Evolutionary conservation across 37 sponge, comb jelly and placozoan genomes (phyloP).

Genomic region (Diacarnus erythraeanus): DNA sequence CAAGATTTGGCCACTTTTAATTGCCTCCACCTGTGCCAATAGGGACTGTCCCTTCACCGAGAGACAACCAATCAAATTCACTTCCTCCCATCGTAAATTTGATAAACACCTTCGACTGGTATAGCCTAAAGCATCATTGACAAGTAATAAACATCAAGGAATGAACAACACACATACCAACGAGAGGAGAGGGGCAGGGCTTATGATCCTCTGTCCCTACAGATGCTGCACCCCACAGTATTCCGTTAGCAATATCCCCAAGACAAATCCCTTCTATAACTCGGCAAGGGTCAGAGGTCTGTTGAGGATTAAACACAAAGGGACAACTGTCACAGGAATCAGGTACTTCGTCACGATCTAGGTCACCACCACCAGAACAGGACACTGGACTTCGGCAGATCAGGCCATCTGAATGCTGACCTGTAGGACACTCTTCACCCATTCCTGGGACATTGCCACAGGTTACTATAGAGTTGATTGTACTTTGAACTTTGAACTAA

Average conservation of each 20-base stretch:
- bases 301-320: constrained; percentile 45
- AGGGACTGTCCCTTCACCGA: constrained; percentile 13
- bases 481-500: neutral
- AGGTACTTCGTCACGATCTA: constrained; percentile 36
- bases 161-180: constrained; percentile 17
- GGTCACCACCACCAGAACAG: constrained; percentile 9
- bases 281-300: neutral
- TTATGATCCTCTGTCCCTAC: neutral
- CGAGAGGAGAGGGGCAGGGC: constrained; percentile 29
- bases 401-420: constrained; percentile 3
- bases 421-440: constrained; percentile 18
- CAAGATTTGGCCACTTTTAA: neutral
- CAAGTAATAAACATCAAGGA: neutral
- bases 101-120: constrained; percentile 15
- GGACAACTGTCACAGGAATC: constrained; percentile 57
- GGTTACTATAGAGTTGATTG: neutral
- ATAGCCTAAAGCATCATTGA: constrained; percentile 5
- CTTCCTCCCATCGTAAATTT: constrained; percentile 17
- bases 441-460: neutral
- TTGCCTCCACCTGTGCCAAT: neutral
- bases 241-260: constrained; percentile 10
- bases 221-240: constrained; percentile 34
- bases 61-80: constrained; percentile 19
- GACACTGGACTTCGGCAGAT: neutral
- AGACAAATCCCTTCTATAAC: constrained; percentile 20